phyloP scores from a whole-genome alignment of 2,888 invertebrate species.

The Agrochola lychnidis region DNA sequence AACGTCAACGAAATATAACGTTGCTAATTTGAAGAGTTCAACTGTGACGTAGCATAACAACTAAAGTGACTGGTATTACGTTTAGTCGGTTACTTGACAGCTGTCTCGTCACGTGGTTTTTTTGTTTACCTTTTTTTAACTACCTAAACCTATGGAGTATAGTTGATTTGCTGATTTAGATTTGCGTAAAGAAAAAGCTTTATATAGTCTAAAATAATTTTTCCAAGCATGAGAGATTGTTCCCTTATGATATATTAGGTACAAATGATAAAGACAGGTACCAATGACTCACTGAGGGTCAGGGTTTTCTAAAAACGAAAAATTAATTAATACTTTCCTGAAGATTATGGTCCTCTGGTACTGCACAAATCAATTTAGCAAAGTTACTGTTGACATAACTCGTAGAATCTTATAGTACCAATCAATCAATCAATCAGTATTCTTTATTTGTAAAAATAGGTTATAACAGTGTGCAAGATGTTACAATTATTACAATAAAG shows the following conservation, averaged over 20 bases:
- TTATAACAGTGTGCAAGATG: too few species aligned
- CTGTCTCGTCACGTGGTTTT: too few species aligned
- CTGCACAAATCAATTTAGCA: not conserved
- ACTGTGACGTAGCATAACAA: too few species aligned
- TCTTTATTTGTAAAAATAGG: too few species aligned
- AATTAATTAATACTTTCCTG: not conserved
- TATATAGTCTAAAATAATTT: not conserved
- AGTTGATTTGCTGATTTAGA: not conserved
- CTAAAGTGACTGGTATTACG: too few species aligned
- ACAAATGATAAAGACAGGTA: not conserved
- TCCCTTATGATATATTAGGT: not conserved
- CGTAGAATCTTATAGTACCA: not conserved
- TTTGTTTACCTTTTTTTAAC: too few species aligned
- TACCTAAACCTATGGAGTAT: too few species aligned
- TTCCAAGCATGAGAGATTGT: not conserved
- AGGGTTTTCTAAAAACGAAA: not conserved
- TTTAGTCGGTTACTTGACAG: too few species aligned
- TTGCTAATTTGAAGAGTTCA: too few species aligned
- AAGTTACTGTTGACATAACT: constrained; percentile 8
- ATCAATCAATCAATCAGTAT: too few species aligned
- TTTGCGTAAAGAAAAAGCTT: not conserved
- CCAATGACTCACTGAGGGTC: not conserved
- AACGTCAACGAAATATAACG: too few species aligned
- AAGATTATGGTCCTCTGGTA: constrained; percentile 6
- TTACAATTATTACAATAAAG: too few species aligned